phyloP scores from a whole-genome alignment of 2,113 vertebrate genomes.

The Monopterus albus region DNA sequence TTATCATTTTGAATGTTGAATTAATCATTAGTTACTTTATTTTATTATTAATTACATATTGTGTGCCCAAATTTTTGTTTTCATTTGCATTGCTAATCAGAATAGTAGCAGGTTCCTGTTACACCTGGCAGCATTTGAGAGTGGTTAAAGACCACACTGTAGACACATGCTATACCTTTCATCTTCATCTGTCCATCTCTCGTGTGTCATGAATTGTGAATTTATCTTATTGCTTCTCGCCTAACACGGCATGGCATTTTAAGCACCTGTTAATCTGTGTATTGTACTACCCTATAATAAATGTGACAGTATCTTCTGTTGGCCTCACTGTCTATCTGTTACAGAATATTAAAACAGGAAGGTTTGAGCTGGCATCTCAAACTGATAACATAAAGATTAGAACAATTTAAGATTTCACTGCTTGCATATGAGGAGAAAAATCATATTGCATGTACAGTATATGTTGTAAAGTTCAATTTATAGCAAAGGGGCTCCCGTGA shows the following conservation, averaged over 20 bases:
- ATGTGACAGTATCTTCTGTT: conserved; percentile 51
- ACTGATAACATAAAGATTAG: no score
- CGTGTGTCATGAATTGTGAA: conserved; percentile 36
- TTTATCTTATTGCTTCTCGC: conserved; percentile 33
- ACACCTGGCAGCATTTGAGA: conserved; percentile 30
- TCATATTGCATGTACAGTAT: no score
- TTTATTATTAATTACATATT: no score
- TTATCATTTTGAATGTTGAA: no score
- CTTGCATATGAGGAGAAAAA: no score
- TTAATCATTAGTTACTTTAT: no score
- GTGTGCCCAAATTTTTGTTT: background rate
- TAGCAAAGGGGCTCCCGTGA: no score
- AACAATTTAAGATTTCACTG: no score
- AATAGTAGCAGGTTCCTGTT: conserved; percentile 8
- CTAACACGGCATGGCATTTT: conserved; percentile 56
- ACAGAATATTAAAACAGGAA: background rate
- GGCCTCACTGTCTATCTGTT: conserved; percentile 6
- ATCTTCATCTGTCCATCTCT: conserved; percentile 38
- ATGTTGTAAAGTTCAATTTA: no score
- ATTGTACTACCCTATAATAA: conserved; percentile 68
- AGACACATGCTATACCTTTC: conserved; percentile 61
- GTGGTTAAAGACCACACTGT: conserved; percentile 59
- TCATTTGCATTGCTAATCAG: conserved; percentile 9
- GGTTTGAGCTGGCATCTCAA: background rate
- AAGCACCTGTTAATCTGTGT: conserved; percentile 63